These are phyloP conservation scores for Helostoma temminkii DNA, from an alignment of 2,797 vertebrate species.

Conservation along the genomic window DNA sequence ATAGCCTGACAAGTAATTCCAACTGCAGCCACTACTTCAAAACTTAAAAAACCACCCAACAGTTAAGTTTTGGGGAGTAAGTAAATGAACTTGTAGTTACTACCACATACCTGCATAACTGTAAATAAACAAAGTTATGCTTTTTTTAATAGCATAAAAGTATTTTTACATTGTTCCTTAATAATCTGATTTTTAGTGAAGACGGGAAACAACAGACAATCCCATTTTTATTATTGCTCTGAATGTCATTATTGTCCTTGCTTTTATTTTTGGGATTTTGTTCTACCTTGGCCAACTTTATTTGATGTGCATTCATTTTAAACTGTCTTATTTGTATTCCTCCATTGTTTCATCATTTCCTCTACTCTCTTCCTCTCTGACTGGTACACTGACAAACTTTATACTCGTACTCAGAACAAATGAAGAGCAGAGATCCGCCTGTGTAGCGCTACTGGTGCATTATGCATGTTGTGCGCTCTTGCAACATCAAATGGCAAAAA, in stretches of 20 bases:
- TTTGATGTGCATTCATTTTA: constrained; percentile 7
- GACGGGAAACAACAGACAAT: not conserved
- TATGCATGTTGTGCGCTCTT: constrained; percentile 14
- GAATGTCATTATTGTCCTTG: not conserved
- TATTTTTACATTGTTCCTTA: too few species aligned
- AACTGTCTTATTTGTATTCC: constrained; percentile 11
- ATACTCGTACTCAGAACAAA: constrained; percentile 37
- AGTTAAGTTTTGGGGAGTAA: too few species aligned
- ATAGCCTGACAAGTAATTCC: too few species aligned
- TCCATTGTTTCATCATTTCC: not conserved
- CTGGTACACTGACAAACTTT: constrained; percentile 11
- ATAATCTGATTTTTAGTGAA: too few species aligned
- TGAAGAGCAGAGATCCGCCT: constrained; percentile 9
- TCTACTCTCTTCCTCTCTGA: constrained; percentile 1
- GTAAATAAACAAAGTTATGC: too few species aligned
- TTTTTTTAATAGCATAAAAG: too few species aligned
- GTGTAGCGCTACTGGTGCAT: not conserved
- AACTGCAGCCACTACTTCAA: too few species aligned
- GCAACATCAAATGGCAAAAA: constrained; percentile 20
- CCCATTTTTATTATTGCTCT: not conserved
- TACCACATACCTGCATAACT: too few species aligned
- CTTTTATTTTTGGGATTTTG: constrained; percentile 1
- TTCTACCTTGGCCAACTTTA: not conserved
- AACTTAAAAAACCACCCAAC: too few species aligned
- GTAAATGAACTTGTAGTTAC: too few species aligned